Conservation (phyloP, 2,797 vertebrate species). For the Gila robusta region DNA sequence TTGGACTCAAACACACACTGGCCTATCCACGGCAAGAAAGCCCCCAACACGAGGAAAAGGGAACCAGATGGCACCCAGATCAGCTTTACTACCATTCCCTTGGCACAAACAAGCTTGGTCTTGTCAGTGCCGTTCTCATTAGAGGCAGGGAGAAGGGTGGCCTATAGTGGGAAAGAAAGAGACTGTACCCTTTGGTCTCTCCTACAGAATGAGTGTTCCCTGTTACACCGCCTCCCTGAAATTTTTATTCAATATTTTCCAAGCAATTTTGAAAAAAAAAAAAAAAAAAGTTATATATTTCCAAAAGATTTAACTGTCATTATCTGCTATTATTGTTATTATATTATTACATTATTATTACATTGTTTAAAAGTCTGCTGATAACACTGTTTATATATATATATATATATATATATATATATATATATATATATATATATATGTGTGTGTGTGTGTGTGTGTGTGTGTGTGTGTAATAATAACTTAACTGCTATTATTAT, state of each 20-base stretch:
- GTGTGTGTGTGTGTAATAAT: no score
- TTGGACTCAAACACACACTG: slow-evolving; percentile 65
- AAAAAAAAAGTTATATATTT: neutral
- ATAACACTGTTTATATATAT: neutral
- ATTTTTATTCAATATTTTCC: neutral
- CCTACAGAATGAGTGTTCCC: slow-evolving; percentile 43
- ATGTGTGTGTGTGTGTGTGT: no score
- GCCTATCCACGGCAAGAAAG: slow-evolving; percentile 63
- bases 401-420: neutral
- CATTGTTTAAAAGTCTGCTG: neutral
- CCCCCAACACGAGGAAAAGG: slow-evolving; percentile 65
- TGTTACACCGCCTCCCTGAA: neutral
- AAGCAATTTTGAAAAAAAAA: neutral
- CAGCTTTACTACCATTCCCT: slow-evolving; percentile 68
- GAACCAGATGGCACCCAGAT: slow-evolving; percentile 71
- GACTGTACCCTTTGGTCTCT: slow-evolving; percentile 56
- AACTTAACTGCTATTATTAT: no score
- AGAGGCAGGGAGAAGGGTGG: slow-evolving; percentile 58
- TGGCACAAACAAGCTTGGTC: slow-evolving; percentile 75
- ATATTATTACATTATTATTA: neutral
- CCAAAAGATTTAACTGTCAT: neutral
- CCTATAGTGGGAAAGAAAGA: slow-evolving; percentile 59
- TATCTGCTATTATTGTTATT: neutral
- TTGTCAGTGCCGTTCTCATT: slow-evolving; percentile 69
- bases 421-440: neutral